A percentile compares a stretch with the other conserved stretches of the same genome.
Evolutionary conservation across 2,797 vertebrate species (phyloP).

Genomic region (Sciaenops ocellatus): DNA sequence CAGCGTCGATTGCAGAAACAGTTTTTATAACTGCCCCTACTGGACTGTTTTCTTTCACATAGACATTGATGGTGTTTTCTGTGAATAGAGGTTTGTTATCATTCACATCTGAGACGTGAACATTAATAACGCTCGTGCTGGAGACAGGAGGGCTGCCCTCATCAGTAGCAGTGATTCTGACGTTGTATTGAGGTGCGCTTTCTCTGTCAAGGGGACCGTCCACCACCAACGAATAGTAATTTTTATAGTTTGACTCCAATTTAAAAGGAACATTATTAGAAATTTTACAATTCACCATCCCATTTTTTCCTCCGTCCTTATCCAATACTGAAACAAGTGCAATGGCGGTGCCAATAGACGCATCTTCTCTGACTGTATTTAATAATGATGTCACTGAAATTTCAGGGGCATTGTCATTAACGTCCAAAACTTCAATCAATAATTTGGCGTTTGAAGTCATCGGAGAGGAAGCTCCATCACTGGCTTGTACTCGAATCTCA

Average conservation of each 20-base stretch:
- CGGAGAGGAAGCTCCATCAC: constrained; percentile 75
- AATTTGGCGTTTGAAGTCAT: constrained; percentile 75
- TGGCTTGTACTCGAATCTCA: constrained; percentile 72
- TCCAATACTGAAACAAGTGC: constrained; percentile 84
- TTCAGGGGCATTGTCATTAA: constrained; percentile 81
- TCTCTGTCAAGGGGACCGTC: constrained; percentile 88
- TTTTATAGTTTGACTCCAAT: constrained; percentile 88
- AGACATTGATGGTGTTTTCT: constrained; percentile 83
- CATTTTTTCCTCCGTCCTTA: no score
- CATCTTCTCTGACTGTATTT: constrained; percentile 86
- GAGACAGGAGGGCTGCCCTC: constrained; percentile 88
- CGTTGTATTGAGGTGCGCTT: constrained; percentile 83
- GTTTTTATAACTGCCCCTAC: constrained; percentile 71
- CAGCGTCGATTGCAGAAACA: constrained; percentile 84
- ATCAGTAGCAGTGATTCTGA: constrained; percentile 88
- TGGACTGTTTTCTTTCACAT: constrained; percentile 89
- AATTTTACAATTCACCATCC: no score
- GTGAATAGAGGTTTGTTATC: constrained; percentile 88
- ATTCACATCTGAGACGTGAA: constrained; percentile 89
- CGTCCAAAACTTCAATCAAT: constrained; percentile 78
- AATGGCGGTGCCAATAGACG: constrained; percentile 85
- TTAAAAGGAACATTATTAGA: constrained; percentile 84
- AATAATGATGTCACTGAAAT: constrained; percentile 84
- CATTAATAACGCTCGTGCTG: constrained; percentile 82
- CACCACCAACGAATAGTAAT: constrained; percentile 90